These are phyloP conservation scores for Nesoenas mayeri DNA, from an alignment of 2,113 vertebrate genomes.

Conservation along the genomic window DNA sequence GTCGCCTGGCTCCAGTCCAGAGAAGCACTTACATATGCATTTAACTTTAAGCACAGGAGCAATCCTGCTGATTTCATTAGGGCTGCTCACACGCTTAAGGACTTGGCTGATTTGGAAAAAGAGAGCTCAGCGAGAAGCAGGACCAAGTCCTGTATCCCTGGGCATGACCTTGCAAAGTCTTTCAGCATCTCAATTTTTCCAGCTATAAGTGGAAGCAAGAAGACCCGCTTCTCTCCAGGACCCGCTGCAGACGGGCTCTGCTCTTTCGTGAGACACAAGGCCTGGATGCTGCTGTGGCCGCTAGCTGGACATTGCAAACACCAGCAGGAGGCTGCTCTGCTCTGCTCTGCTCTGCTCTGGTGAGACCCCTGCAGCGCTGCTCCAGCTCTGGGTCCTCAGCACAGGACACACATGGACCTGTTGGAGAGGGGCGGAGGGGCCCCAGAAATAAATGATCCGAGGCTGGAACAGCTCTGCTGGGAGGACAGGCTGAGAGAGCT, in stretches of 20 bases:
- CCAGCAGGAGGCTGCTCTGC: too few relatives aligned
- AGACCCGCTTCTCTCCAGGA: background rate
- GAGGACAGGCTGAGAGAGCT: too few relatives aligned
- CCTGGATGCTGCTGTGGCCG: accelerated
- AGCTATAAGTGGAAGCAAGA: background rate
- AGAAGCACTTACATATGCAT: background rate
- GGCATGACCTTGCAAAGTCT: background rate
- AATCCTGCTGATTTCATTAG: background rate
- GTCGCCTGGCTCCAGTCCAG: background rate
- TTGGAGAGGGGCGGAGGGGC: too few relatives aligned
- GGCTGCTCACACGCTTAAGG: background rate
- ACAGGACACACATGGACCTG: too few relatives aligned
- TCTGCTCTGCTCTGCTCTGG: too few relatives aligned
- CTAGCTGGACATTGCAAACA: accelerated
- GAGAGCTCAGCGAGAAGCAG: background rate
- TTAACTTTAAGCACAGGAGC: background rate
- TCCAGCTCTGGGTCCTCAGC: too few relatives aligned
- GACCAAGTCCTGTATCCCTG: background rate
- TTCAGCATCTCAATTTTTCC: background rate
- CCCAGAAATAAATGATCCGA: too few relatives aligned
- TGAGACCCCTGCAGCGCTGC: too few relatives aligned
- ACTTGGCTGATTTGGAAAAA: background rate
- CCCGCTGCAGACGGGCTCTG: background rate
- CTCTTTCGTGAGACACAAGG: background rate
- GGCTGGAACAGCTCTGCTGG: too few relatives aligned